These are phyloP conservation scores for Hemithea aestivaria DNA, from an alignment of 2,888 invertebrate species.

Conservation along the genomic window DNA sequence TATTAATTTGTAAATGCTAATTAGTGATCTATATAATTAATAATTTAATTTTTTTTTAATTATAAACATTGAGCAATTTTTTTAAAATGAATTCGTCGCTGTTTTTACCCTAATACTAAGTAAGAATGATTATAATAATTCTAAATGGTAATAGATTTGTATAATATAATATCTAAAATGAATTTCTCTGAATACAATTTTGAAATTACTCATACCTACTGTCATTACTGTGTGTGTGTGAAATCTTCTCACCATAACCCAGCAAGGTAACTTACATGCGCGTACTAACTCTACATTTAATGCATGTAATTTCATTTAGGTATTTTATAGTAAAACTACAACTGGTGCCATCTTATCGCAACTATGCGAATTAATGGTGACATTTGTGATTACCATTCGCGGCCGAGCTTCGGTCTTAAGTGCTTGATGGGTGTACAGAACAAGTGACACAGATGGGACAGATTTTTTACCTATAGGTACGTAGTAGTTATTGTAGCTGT, in stretches of 20 bases:
- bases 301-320: slow-evolving; percentile 43
- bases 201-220: no score
- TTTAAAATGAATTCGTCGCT: no score
- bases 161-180: no score
- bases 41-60: no score
- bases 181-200: no score
- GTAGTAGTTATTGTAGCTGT: slow-evolving; percentile 26
- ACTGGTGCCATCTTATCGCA: slow-evolving; percentile 55
- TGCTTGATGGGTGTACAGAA: slow-evolving; percentile 29
- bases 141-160: no score
- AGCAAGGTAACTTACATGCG: slow-evolving; percentile 13
- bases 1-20: no score
- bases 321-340: slow-evolving; percentile 42
- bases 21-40: no score
- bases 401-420: slow-evolving; percentile 47
- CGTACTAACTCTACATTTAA: slow-evolving; percentile 32
- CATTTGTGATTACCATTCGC: slow-evolving; percentile 67
- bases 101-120: no score
- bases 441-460: slow-evolving; percentile 31
- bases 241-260: slow-evolving; percentile 4
- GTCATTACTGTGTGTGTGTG: no score
- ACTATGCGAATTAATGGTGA: slow-evolving; percentile 69
- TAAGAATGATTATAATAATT: no score
- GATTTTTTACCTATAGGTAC: slow-evolving; percentile 4
- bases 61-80: no score